Percentiles rank a stretch among this genome's conserved stretches.
Conservation (phyloP, 1,140 invertebrate species). For the Rhopalosiphum maidis region DNA sequence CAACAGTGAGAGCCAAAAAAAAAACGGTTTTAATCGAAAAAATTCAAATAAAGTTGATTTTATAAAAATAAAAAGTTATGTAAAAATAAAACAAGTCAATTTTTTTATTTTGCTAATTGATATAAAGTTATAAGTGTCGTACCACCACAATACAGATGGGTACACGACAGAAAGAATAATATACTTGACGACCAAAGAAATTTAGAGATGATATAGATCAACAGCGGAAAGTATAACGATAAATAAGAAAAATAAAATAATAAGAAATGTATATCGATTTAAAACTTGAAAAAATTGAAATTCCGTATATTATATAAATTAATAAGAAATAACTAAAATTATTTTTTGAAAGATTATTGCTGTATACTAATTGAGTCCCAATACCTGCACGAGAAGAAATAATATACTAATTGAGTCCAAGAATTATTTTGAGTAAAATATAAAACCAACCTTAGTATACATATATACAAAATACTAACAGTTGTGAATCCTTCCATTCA, state of each 20-base stretch:
- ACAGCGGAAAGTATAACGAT: neutral
- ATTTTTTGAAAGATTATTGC: neutral
- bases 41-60: constrained; percentile 29
- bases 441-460: no score
- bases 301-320: no score
- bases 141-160: neutral
- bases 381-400: no score
- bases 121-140: neutral
- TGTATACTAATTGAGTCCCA: no score
- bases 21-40: constrained; percentile 53
- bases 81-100: neutral
- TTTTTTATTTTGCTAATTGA: neutral
- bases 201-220: neutral
- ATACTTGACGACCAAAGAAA: neutral
- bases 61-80: constrained; percentile 22
- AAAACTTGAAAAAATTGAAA: neutral
- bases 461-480: no score
- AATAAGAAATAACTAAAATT: neutral
- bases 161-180: neutral
- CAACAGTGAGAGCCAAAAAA: constrained; percentile 61
- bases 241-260: neutral
- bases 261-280: neutral
- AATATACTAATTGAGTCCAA: no score
- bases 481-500: no score
- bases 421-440: no score